phyloP scores from a whole-genome alignment of 2,888 invertebrate genomes.

The Drymonia ruficornis region DNA sequence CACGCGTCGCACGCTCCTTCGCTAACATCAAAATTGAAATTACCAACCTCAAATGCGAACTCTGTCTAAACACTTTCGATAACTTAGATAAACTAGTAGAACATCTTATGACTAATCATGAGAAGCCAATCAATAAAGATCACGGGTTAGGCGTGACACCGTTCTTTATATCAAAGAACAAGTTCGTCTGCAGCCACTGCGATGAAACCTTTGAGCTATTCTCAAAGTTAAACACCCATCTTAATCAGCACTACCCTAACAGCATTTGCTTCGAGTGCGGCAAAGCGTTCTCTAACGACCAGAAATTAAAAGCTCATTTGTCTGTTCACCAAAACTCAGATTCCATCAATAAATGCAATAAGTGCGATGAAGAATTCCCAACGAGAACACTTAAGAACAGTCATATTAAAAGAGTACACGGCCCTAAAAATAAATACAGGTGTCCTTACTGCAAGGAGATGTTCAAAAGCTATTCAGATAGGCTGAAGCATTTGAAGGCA shows the following conservation, averaged over 20 bases:
- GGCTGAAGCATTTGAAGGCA: conserved; percentile 59
- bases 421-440: conserved; percentile 46
- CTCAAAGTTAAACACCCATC: conserved; percentile 67
- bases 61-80: conserved; percentile 51
- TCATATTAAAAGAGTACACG: conserved; percentile 57
- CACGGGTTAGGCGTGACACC: conserved; percentile 65
- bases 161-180: conserved; percentile 53
- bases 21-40: conserved; percentile 68
- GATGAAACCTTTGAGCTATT: conserved; percentile 61
- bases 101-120: conserved; percentile 59
- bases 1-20: conserved; percentile 49
- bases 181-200: conserved; percentile 61
- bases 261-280: conserved; percentile 74
- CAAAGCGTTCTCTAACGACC: conserved; percentile 61
- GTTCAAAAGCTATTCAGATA: conserved; percentile 63
- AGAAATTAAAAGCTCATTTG: conserved; percentile 65
- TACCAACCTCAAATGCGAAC: conserved; percentile 59
- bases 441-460: conserved; percentile 66
- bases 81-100: conserved; percentile 57
- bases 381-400: conserved; percentile 52
- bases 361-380: conserved; percentile 60
- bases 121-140: conserved; percentile 55
- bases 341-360: conserved; percentile 52
- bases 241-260: conserved; percentile 71
- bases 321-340: conserved; percentile 50